These are phyloP conservation scores for Hepsetus odoe DNA, from an alignment of 2,113 vertebrate genomes.

Conservation along the genomic window DNA sequence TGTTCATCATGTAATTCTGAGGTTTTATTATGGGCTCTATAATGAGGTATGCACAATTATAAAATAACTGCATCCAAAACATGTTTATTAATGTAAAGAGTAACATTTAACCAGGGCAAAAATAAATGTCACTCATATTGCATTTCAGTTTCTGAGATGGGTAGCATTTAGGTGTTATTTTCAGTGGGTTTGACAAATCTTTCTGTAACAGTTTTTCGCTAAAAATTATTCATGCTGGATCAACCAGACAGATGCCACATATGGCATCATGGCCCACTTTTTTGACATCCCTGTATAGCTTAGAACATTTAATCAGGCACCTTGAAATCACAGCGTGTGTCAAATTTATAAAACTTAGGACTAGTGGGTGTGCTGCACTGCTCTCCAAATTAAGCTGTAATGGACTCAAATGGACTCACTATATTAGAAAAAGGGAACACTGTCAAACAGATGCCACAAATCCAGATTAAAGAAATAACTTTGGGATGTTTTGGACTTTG, in stretches of 20 bases:
- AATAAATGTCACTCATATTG: too few species aligned
- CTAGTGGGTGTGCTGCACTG: neutral
- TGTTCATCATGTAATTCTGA: too few species aligned
- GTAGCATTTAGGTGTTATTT: too few species aligned
- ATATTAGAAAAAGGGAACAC: neutral
- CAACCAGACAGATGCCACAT: conserved; percentile 22
- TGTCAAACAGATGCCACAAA: conserved; percentile 36
- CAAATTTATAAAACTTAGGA: conserved; percentile 17
- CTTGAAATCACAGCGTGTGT: conserved; percentile 11
- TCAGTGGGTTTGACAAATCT: too few species aligned
- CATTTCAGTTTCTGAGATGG: too few species aligned
- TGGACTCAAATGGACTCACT: conserved; percentile 9
- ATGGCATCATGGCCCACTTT: conserved; percentile 6
- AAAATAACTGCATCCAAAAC: too few species aligned
- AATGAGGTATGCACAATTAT: too few species aligned
- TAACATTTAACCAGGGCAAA: too few species aligned
- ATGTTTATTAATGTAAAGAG: too few species aligned
- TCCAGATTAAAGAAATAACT: conserved; percentile 37
- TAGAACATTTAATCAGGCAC: conserved; percentile 29
- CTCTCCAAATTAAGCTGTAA: conserved; percentile 29
- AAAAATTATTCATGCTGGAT: neutral
- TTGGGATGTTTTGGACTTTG: neutral
- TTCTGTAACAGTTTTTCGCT: neutral
- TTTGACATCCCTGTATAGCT: conserved; percentile 20
- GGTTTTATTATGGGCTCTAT: too few species aligned